Base-by-base conservation (phyloP, 2,888 invertebrate genomes). In the Hymenopus coronatus region DNA sequence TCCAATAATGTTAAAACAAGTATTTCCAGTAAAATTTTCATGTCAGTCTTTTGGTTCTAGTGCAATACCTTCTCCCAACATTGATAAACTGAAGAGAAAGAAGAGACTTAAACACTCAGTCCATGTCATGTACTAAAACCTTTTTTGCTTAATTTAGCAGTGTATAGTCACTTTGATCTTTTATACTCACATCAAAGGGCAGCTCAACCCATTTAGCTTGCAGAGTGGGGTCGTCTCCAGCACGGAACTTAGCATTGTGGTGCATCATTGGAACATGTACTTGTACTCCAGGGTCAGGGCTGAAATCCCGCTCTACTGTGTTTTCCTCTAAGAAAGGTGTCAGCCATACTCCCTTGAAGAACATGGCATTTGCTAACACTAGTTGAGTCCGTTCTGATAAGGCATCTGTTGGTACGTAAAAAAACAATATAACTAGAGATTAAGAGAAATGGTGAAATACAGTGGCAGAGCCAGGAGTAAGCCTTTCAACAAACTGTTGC, bases 301-400 rank as follows among this genome's bases (percentile, higher is more conserved):
- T 84, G 89, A 91, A 91, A 20, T 82, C 30, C 86, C 89, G 90
- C 3, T 85, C 27, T 25, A 81, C 85, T 0, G 91, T 91, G 28
- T 89, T 87, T 27, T 89, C 87, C 82, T 25, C 81, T 82, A 88
- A 84, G 89, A 91, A 91, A 20, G 87, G 81, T 20, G 88, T 85
- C 84, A 88, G 85, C 91, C 91, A 91, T 27, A 88, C 87, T 12
- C 91, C 91, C 81, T 90, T 90, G 89, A 91, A 91, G 89, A 90
- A 91, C 28, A 91, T 89, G 27, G 90, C 91, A 85, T 91, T 91
- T 54, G 90, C 90, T 40, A 91, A 88, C 27, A 91, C 85, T 88
- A 91, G 14, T 89, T 88, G 81, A 25, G 91, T 91, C 27, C 89
- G 81, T n/a, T 88, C 85, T 4, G 90, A 84, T 30, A 91, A 84